A percentile compares a stretch with the other conserved stretches of the same genome.
Evolutionary conservation across 2,113 vertebrate species (phyloP).

Genomic region (Aptenodytes patagonicus): DNA sequence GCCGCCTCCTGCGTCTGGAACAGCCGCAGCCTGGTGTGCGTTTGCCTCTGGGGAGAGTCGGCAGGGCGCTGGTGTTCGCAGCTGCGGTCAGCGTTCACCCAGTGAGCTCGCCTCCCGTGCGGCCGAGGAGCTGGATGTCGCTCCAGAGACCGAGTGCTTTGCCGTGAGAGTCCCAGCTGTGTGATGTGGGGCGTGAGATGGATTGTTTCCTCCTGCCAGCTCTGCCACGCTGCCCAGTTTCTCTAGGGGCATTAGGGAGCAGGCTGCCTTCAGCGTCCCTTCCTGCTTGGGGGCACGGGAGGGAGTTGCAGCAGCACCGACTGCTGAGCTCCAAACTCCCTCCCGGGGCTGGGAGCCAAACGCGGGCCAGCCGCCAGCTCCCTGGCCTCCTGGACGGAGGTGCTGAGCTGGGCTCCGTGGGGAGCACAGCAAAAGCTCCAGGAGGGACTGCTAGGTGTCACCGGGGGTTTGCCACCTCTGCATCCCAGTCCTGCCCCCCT

Average conservation of each 20-base stretch:
- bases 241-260: neutral
- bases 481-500: neutral
- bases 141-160: neutral
- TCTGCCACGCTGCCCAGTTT: neutral
- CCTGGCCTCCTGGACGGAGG: neutral
- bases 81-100: fast-evolving
- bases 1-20: fast-evolving
- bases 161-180: neutral
- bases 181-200: neutral
- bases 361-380: fast-evolving
- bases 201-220: neutral
- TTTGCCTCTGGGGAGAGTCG: neutral
- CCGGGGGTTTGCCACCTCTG: neutral
- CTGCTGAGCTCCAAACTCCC: neutral
- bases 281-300: neutral
- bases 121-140: fast-evolving
- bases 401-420: neutral
- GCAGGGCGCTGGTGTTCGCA: neutral
- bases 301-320: neutral
- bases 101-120: neutral
- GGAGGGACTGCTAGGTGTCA: neutral
- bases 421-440: neutral
- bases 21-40: neutral
- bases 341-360: neutral
- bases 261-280: neutral